Conservation (phyloP, 2,888 invertebrate genomes). For the Chymomyza procnemis region DNA sequence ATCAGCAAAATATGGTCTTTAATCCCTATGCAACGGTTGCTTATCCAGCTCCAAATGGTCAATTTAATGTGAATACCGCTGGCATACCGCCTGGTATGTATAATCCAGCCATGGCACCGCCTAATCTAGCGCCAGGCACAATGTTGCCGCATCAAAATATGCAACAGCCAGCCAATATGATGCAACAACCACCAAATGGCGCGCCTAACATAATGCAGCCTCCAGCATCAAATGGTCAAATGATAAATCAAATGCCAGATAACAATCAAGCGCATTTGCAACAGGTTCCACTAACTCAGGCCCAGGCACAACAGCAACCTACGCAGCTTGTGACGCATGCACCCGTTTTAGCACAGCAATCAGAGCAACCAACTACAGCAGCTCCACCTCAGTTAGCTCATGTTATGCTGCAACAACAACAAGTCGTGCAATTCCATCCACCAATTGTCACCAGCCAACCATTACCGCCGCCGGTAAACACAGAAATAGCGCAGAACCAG, state of each 20-base stretch:
- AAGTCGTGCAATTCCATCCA: constrained; percentile 52
- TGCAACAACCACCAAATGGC: constrained; percentile 28
- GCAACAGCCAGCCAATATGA: constrained; percentile 29
- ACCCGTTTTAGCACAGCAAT: constrained; percentile 26
- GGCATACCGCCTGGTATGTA: constrained; percentile 77
- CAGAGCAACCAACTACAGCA: constrained; percentile 16
- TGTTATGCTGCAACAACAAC: constrained; percentile 57
- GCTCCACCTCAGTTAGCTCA: constrained; percentile 40
- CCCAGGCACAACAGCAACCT: constrained; percentile 37
- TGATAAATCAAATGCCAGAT: constrained; percentile 26
- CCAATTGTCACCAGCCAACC: constrained; percentile 36
- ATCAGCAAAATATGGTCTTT: constrained; percentile 76
- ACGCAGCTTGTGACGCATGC: constrained; percentile 22
- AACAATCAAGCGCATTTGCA: constrained; percentile 30
- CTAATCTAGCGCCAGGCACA: constrained; percentile 57
- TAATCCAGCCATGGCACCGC: constrained; percentile 54
- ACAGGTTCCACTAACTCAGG: constrained; percentile 30
- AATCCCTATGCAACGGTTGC: constrained; percentile 68
- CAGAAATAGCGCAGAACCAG: constrained; percentile 43
- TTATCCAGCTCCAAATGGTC: constrained; percentile 58
- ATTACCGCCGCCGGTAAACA: constrained; percentile 13
- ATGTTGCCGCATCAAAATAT: constrained; percentile 45
- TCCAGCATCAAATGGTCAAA: constrained; percentile 26
- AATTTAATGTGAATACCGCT: constrained; percentile 60
- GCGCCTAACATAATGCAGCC: constrained; percentile 33